Base-by-base conservation (phyloP, 2,888 invertebrate species). In the Netelia virgata region DNA sequence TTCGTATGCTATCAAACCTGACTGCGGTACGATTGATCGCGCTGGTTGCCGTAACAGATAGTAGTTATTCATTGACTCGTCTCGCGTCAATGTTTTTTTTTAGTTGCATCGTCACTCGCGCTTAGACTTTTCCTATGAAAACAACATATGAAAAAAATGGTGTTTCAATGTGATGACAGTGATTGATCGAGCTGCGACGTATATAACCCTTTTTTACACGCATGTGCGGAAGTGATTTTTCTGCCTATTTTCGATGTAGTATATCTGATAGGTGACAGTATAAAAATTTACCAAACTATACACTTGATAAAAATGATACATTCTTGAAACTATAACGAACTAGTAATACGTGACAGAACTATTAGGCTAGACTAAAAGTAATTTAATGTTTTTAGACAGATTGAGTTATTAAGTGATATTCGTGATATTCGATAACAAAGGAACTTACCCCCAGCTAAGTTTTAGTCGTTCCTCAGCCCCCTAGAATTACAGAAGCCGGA, bases 21-120 rank as follows among this genome's bases (percentile, higher is more conserved):
- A 14, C 14, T 10, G 43, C 20, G 18, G 11, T 47, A 66, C 47
- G 66, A 66, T 63, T 74, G 74, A 74, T 74, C 61, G 43, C 43
- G 59, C 61, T 47, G n/a, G 11, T 16, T 74, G 50, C 23, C 16
- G 47, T 43, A 47, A 23, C 59, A 47, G n/a, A 43, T 43, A 6
- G n/a, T 6, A 61, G n/a, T 47, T 47, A 43, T 18, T 23, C 23
- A 28, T 23, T 47, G 43, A 61, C 50, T 74, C 16, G n/a, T 50
- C 16, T 61, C 10, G 47, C 41, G 2, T 1, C 23, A 47, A 23
- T 50, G 20, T 41, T 41, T 11, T 57, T 57, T 28, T 23, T 74
- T 63, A 16, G 47, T 63, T 74, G 16, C 61, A 18, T 16, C 36
- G 63, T 50, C 63, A 63, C 61, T 61, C 73, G 28, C 36, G 8